Base-by-base conservation (phyloP, 1,140 invertebrate genomes). In the Liolophura sinensis region DNA sequence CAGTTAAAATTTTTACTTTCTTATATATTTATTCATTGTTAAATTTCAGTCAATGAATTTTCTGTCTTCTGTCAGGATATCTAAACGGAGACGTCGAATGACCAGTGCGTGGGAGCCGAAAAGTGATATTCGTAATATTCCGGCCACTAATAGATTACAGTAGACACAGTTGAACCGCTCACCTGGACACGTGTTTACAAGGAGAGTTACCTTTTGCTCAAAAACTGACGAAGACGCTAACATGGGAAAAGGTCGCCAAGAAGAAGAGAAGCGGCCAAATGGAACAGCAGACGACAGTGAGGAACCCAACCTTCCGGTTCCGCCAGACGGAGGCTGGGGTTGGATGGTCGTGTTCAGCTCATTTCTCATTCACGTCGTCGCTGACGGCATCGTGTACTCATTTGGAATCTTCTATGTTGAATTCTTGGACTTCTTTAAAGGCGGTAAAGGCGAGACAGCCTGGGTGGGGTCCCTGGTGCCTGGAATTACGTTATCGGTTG, bases 301-400 rank as follows among this genome's bases (percentile, higher is more conserved):
- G 9, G 49, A 55, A 49, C 16, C 16, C 20, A 4, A 46, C 7
- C 60, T 64, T 1, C n/a, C 50, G 11, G 24, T 18, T 1, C 72
- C 74, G 1, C 77, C 77, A 3, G 77, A 79, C 62, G 77, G 76
- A 12, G 81, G 81, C 14, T 95, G 93, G 81, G 95, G 94, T 1
- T 97, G 95, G 95, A 89, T 96, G 82, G 91, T 99, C 68, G 96
- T 98, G 40, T 90, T 96, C 74, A 95, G 94, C 55, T 96, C 93
- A 12, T 99, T 99, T 84, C 91, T 98, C 89, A 97, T 95, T 83
- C 98, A 99, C 88, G 91, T 99, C 86, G 93, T 99, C 69, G 94
- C 98, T n/a, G 97, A 99, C 82, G 97, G 97, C 14, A 79, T 87
- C 57, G 74, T 81, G 9, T 87, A 85, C 67, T 82, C 85, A 16